phyloP scores from a whole-genome alignment of 2,797 vertebrate species.

The Ficedula albicollis region DNA sequence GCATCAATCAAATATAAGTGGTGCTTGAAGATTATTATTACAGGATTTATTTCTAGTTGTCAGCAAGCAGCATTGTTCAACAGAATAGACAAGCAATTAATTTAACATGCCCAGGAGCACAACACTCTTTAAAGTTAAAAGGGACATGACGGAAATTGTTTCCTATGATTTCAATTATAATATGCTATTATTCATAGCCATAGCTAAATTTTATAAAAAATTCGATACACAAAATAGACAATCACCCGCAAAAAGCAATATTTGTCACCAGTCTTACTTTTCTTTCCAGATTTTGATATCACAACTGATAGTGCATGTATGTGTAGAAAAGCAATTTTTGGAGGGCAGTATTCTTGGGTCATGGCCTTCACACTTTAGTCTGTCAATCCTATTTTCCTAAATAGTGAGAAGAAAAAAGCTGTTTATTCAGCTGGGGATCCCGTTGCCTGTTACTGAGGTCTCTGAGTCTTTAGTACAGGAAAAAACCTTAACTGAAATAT shows the following conservation, averaged over 20 bases:
- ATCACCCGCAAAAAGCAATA: neutral
- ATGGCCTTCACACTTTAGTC: neutral
- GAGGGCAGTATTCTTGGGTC: neutral
- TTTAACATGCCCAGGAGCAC: neutral
- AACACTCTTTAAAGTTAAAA: neutral
- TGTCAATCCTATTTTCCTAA: neutral
- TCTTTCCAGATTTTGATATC: neutral
- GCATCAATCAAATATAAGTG: neutral
- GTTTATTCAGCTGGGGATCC: neutral
- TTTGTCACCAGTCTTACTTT: neutral
- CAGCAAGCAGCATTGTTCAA: neutral
- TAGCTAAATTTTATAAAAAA: neutral
- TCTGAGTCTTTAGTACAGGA: neutral
- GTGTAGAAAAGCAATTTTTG: neutral
- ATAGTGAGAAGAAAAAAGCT: neutral
- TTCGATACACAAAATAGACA: neutral
- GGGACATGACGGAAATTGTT: neutral
- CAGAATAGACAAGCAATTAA: neutral
- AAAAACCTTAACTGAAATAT: neutral
- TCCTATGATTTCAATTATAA: neutral
- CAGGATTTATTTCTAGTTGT: neutral
- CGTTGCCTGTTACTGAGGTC: neutral
- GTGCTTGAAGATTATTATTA: neutral
- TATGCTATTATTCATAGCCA: neutral
- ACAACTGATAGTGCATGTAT: neutral